These are phyloP conservation scores for Euzophera pinguis DNA, from an alignment of 2,888 invertebrate genomes.

Conservation along the genomic window DNA sequence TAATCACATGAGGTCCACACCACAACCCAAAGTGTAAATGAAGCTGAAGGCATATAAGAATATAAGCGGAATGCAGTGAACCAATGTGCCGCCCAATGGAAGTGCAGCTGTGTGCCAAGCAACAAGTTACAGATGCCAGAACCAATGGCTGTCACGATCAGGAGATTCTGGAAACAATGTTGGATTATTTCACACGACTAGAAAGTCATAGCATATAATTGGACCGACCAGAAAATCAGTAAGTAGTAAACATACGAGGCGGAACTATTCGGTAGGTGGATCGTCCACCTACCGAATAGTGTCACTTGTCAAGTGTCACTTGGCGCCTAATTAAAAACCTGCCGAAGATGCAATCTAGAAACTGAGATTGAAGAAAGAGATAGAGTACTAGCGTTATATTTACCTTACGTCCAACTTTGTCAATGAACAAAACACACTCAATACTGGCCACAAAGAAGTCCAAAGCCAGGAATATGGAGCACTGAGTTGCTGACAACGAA, in stretches of 20 bases:
- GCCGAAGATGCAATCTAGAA: no score
- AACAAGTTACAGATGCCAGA: conserved; percentile 41
- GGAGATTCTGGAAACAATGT: conserved; percentile 38
- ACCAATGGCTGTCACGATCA: conserved; percentile 32
- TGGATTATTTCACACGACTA: no score
- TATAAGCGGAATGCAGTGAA: conserved; percentile 41
- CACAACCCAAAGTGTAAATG: conserved; percentile 54
- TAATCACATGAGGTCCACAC: conserved; percentile 58
- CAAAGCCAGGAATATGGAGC: conserved; percentile 57
- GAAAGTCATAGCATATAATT: no score
- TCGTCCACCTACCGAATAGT: no score
- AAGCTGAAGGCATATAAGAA: conserved; percentile 51
- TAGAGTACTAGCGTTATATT: conserved; percentile 1
- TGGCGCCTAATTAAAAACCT: no score
- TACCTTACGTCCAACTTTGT: conserved; percentile 63
- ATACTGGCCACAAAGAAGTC: conserved; percentile 49
- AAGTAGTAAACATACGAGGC: no score
- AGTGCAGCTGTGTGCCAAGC: conserved; percentile 43
- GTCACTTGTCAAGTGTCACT: no score
- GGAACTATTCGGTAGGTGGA: no score
- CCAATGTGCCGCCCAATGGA: conserved; percentile 46
- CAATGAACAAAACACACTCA: conserved; percentile 46
- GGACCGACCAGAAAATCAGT: no score
- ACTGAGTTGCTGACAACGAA: conserved; percentile 55
- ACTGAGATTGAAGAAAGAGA: neutral